phyloP scores from a whole-genome alignment of 2,797 vertebrate species.

The Channallabes apus region DNA sequence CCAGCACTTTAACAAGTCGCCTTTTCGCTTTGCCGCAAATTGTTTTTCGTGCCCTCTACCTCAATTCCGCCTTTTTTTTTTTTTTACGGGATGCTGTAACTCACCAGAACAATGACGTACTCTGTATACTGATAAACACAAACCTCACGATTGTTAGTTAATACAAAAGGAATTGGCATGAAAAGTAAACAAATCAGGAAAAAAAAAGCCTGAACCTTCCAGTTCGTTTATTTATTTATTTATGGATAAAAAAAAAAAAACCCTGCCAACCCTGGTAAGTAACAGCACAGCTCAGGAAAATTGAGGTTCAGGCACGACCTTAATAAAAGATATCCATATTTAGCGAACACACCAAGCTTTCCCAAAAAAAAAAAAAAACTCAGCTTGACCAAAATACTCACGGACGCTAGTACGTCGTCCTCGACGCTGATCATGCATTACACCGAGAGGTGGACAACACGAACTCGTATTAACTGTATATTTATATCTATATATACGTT shows the following conservation, averaged over 20 bases:
- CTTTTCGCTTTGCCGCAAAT: not conserved
- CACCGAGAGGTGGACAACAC: not conserved
- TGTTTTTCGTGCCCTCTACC: not conserved
- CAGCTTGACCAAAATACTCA: conserved; percentile 16
- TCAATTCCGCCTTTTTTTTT: not conserved
- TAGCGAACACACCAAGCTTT: not conserved
- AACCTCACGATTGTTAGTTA: not conserved
- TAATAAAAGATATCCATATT: not conserved
- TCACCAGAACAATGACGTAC: not conserved
- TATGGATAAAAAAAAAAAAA: not conserved
- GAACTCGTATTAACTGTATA: not conserved
- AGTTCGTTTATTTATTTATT: not conserved
- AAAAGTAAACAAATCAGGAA: not conserved
- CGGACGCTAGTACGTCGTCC: not conserved
- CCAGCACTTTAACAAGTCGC: not conserved
- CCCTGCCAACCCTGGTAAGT: not conserved
- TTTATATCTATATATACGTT: not conserved
- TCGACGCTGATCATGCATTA: conserved; percentile 10
- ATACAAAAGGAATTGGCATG: not conserved
- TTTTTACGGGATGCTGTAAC: not conserved
- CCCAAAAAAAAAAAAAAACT: not conserved
- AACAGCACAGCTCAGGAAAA: not conserved
- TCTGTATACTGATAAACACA: not conserved
- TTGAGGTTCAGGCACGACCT: not conserved
- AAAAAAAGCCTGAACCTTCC: not conserved